Percentiles rank a stretch among this genome's conserved stretches.
Evolutionary conservation across 1,140 invertebrate genomes (phyloP).

Genomic region (Brachionus angularis): DNA sequence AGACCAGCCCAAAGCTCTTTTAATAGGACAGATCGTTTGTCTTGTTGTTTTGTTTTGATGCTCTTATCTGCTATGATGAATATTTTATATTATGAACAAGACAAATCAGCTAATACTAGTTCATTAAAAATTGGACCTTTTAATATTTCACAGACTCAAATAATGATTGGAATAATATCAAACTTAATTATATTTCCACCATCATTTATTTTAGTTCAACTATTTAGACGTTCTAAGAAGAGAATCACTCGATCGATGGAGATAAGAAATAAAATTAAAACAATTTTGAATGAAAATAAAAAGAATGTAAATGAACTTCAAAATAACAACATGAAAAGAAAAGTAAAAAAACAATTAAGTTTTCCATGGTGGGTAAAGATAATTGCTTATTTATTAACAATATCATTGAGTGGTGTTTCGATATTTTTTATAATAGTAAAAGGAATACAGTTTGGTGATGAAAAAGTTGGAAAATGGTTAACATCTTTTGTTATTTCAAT

Average conservation of each 20-base stretch:
- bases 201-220: constrained; percentile 59
- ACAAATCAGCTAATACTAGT: not conserved
- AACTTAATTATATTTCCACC: constrained; percentile 61
- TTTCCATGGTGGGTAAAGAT: constrained; percentile 21
- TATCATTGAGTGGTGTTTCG: not conserved
- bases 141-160: constrained; percentile 48
- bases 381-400: not conserved
- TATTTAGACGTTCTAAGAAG: constrained; percentile 57
- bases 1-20: constrained; percentile 7
- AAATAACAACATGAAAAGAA: not conserved
- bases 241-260: not conserved
- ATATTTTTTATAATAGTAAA: constrained; percentile 9
- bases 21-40: constrained; percentile 51
- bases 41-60: constrained; percentile 61
- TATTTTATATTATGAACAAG: constrained; percentile 61
- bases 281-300: not conserved
- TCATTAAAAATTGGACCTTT: constrained; percentile 57
- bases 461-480: constrained; percentile 2
- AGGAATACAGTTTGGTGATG: constrained; percentile 7
- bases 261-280: not conserved
- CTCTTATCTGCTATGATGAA: constrained; percentile 62
- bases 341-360: not conserved
- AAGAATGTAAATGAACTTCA: constrained; percentile 44
- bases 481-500: not conserved
- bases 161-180: constrained; percentile 51